A percentile compares a stretch with the other conserved stretches of the same genome.
Conservation (phyloP, 1,140 invertebrate species). For the Spodoptera litura region DNA sequence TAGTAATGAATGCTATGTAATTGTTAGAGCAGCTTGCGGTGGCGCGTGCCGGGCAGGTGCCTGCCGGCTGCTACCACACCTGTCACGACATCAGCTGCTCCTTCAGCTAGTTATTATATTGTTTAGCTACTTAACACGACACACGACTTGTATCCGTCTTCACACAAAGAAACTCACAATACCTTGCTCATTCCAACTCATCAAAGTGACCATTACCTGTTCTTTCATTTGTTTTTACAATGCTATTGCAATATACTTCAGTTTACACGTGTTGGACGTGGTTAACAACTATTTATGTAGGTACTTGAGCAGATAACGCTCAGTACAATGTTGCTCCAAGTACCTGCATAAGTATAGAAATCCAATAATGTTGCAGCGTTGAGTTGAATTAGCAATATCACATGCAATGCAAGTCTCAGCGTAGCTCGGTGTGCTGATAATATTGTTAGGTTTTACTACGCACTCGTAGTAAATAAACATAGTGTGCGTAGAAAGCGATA, state of each 20-base stretch:
- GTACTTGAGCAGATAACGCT: constrained; percentile 9
- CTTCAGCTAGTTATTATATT: constrained; percentile 51
- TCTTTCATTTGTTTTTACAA: neutral
- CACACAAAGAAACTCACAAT: constrained; percentile 7
- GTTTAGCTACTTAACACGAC: constrained; percentile 22
- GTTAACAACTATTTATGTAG: neutral
- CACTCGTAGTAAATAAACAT: constrained; percentile 55
- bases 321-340: neutral
- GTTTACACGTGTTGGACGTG: constrained; percentile 12
- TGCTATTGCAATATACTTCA: neutral
- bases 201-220: neutral
- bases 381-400: neutral
- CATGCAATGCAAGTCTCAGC: neutral
- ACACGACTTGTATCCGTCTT: neutral
- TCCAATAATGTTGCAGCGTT: constrained; percentile 4
- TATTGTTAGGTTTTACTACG: constrained; percentile 50
- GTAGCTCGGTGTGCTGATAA: constrained; percentile 35
- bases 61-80: constrained; percentile 80
- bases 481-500: constrained; percentile 63
- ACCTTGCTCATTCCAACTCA: neutral
- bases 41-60: constrained; percentile 81
- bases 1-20: constrained; percentile 66
- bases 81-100: constrained; percentile 81
- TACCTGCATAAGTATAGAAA: neutral
- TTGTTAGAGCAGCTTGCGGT: constrained; percentile 78